A percentile compares a stretch with the other conserved stretches of the same genome.
phyloP scores from a whole-genome alignment of 2,888 invertebrate species.

The Scaeva pyrastri region DNA sequence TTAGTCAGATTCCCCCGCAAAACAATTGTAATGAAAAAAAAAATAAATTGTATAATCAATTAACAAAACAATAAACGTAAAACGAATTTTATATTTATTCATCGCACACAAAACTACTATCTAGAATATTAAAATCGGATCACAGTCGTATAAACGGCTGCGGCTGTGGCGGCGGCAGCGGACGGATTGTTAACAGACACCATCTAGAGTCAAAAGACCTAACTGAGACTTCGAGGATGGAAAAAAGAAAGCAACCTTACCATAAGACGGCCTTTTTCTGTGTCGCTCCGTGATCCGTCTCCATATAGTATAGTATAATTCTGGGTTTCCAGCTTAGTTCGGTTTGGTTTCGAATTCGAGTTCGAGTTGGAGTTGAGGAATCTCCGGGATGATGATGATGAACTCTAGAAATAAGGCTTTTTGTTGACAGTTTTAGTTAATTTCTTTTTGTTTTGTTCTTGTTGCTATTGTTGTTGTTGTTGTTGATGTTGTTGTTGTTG shows the following conservation, averaged over 20 bases:
- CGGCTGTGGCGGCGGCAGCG: conserved; percentile 34
- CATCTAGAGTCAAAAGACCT: conserved; percentile 77
- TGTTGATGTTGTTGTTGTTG: conserved; percentile 29
- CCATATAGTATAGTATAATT: too few species aligned
- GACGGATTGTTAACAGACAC: too few species aligned
- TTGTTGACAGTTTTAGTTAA: conserved; percentile 70
- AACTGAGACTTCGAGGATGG: conserved; percentile 42
- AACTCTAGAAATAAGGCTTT: conserved; percentile 67
- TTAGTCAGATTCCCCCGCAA: conserved; percentile 61
- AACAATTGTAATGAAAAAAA: conserved; percentile 52
- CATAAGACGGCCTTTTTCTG: conserved; percentile 15
- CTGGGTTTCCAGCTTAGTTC: conserved; percentile 18
- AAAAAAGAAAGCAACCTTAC: conserved; percentile 42
- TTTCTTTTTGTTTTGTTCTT: conserved; percentile 43
- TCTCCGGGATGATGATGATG: conserved; percentile 73
- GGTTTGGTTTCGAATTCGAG: conserved; percentile 75
- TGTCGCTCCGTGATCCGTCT: conserved; percentile 7
- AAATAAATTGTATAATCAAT: conserved; percentile 79
- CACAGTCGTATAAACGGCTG: conserved; percentile 76
- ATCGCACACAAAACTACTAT: conserved; percentile 79
- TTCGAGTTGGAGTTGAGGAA: too few species aligned
- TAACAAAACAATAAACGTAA: conserved; percentile 82
- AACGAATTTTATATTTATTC: conserved; percentile 73
- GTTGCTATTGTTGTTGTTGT: neutral
- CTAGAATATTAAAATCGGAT: conserved; percentile 84